Percentiles rank a stretch among this genome's conserved stretches.
Evolutionary conservation across 2,888 invertebrate species (phyloP).

Genomic region (Petrophora chlorosata): DNA sequence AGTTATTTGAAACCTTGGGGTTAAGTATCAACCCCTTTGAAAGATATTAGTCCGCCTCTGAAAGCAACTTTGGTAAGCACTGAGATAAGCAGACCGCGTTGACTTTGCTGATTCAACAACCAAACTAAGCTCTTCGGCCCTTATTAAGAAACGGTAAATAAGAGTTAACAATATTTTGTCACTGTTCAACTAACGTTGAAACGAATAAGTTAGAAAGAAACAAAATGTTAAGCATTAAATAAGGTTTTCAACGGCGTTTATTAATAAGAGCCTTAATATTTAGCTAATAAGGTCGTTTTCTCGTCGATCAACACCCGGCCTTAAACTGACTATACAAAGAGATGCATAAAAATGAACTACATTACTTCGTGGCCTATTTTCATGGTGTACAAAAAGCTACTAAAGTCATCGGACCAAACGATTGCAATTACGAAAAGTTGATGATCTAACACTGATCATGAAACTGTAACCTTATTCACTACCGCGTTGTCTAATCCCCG

Average conservation of each 20-base stretch:
- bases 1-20: no score
- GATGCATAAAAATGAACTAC: slow-evolving; percentile 13
- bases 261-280: no score
- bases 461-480: slow-evolving; percentile 79
- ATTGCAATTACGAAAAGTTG: slow-evolving; percentile 33
- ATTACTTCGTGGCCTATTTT: neutral
- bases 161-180: neutral
- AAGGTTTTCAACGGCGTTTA: no score
- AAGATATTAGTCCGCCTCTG: neutral
- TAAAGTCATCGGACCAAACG: slow-evolving; percentile 9
- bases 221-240: no score
- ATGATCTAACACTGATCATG: slow-evolving; percentile 76
- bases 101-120: neutral
- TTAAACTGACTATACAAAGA: slow-evolving; percentile 19
- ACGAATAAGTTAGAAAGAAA: no score
- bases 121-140: neutral
- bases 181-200: no score
- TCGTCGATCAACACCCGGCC: neutral
- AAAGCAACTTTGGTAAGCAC: neutral
- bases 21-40: no score
- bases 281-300: no score
- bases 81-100: neutral
- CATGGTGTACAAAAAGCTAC: slow-evolving; percentile 8
- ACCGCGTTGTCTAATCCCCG: slow-evolving; percentile 51
- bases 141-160: no score